Percentiles rank a stretch among this genome's conserved stretches.
These are phyloP conservation scores for Drosophila barbarae DNA, from an alignment of 2,888 invertebrate species.

Conservation along the genomic window DNA sequence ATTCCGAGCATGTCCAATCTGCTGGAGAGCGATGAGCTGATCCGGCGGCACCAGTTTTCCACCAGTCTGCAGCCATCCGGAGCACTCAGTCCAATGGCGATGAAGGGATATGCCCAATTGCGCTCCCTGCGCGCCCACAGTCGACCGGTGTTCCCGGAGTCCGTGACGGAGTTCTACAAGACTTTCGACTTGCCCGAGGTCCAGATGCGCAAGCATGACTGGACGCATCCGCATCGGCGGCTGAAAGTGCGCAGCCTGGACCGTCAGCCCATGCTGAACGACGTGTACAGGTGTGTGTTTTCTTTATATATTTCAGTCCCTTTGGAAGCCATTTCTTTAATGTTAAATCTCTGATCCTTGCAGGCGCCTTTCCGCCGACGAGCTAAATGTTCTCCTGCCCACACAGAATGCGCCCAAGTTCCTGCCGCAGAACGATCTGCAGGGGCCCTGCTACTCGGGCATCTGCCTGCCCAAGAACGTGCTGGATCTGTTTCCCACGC, in stretches of 20 bases:
- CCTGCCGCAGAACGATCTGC: conserved; percentile 75
- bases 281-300: conserved; percentile 72
- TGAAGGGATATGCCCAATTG: conserved; percentile 87
- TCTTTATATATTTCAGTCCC: no score
- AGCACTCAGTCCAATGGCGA: conserved; percentile 86
- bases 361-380: conserved; percentile 74
- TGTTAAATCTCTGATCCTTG: not conserved
- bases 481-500: conserved; percentile 77
- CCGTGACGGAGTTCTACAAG: conserved; percentile 82
- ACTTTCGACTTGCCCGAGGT: conserved; percentile 64
- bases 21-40: conserved; percentile 80
- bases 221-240: conserved; percentile 76
- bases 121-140: conserved; percentile 85
- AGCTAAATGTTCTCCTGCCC: conserved; percentile 76
- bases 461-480: conserved; percentile 80
- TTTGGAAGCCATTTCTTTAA: not conserved
- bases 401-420: conserved; percentile 77
- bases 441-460: conserved; percentile 79
- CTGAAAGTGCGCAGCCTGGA: conserved; percentile 78
- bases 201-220: conserved; percentile 72
- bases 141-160: conserved; percentile 85
- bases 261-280: conserved; percentile 71
- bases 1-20: conserved; percentile 91
- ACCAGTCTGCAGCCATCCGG: conserved; percentile 72
- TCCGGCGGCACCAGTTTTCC: conserved; percentile 76